phyloP scores from a whole-genome alignment of 2,797 vertebrate genomes.

The Meriones psammophilus region DNA sequence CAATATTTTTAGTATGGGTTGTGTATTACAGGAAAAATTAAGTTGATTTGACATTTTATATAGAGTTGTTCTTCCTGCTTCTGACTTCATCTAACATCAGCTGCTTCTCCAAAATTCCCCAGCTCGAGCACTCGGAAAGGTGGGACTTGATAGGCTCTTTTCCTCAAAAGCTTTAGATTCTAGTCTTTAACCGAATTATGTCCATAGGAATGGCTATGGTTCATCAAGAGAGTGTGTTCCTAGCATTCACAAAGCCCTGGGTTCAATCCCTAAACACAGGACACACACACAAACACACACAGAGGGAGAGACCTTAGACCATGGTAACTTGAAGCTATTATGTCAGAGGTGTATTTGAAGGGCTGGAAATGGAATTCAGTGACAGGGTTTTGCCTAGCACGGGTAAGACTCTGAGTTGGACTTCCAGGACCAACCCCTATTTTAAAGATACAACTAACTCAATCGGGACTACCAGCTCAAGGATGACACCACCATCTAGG shows the following conservation, averaged over 20 bases:
- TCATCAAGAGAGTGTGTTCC: background rate
- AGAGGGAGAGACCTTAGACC: too few relatives aligned
- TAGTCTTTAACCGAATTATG: background rate
- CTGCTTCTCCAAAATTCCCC: background rate
- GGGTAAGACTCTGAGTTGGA: background rate
- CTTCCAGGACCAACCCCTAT: background rate
- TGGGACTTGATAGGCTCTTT: background rate
- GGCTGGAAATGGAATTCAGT: background rate
- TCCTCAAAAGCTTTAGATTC: background rate
- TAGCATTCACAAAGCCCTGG: background rate
- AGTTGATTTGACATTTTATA: conserved; percentile 17
- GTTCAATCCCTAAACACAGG: background rate
- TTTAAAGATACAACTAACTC: background rate
- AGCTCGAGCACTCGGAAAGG: background rate
- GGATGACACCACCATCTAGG: background rate
- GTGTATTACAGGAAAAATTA: conserved; percentile 42
- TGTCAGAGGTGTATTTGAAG: background rate
- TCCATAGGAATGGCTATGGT: too few relatives aligned
- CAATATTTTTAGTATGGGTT: conserved; percentile 24
- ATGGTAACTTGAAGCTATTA: background rate
- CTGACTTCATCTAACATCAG: conserved; percentile 15
- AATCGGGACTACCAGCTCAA: background rate
- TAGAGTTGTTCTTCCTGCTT: conserved; percentile 3
- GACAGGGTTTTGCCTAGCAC: background rate
- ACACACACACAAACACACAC: background rate